phyloP scores from a whole-genome alignment of 2,888 invertebrate species.

The Leptinotarsa juncta region DNA sequence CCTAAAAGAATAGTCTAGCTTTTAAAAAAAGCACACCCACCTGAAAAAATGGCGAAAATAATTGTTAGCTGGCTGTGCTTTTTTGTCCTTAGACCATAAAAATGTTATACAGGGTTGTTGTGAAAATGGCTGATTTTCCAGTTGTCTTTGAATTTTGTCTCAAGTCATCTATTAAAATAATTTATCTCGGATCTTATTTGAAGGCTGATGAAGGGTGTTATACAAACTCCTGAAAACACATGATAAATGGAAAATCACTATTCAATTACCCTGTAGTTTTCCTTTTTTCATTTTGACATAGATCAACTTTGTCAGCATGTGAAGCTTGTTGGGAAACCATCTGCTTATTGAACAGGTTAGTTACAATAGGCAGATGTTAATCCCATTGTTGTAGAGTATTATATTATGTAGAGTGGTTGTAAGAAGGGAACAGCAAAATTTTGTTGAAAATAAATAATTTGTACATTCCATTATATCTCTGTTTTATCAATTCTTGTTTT shows the following conservation, averaged over 20 bases:
- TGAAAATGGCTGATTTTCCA: conserved; percentile 15
- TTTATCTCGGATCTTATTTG: not conserved
- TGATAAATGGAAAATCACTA: conserved; percentile 22
- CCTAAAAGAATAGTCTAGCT: conserved; percentile 47
- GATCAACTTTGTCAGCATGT: conserved; percentile 44
- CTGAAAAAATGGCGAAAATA: conserved; percentile 25
- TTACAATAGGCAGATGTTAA: conserved; percentile 36
- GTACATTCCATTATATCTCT: conserved; percentile 83
- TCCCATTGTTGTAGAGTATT: conserved; percentile 53
- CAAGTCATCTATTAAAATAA: not conserved
- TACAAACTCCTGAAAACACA: not conserved
- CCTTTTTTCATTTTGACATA: conserved; percentile 44
- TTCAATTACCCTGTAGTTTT: conserved; percentile 36
- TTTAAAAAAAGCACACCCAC: conserved; percentile 35
- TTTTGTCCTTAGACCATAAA: conserved; percentile 52
- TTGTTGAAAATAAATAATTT: conserved; percentile 75
- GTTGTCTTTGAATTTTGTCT: not conserved
- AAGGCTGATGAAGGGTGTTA: not conserved
- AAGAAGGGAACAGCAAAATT: conserved; percentile 74
- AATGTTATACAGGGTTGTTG: conserved; percentile 47
- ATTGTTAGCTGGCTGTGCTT: conserved; percentile 34
- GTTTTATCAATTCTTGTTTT: conserved; percentile 62
- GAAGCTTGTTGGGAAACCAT: conserved; percentile 40
- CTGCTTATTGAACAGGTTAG: conserved; percentile 26
- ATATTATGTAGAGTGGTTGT: conserved; percentile 58